Conservation (phyloP, 2,797 vertebrate genomes). For the Anguilla obscura region DNA sequence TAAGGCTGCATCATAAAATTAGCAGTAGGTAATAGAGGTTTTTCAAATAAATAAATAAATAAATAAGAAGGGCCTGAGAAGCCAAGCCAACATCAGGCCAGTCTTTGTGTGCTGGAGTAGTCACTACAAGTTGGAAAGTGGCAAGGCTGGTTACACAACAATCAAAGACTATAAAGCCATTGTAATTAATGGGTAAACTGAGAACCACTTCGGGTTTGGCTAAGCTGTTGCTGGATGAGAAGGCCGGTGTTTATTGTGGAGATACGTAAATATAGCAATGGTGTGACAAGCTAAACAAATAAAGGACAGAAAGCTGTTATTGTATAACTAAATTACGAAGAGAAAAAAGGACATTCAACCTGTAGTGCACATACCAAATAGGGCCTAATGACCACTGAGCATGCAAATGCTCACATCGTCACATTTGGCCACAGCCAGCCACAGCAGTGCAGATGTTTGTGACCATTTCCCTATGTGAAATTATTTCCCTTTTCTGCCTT, state of each 20-base stretch:
- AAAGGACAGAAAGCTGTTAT: too few relatives aligned
- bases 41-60: constrained; percentile 1
- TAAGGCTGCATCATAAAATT: background rate
- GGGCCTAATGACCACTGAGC: too few relatives aligned
- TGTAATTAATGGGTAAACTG: background rate
- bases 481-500: too few relatives aligned
- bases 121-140: background rate
- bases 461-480: too few relatives aligned
- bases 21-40: background rate
- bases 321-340: too few relatives aligned
- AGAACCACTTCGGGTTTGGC: background rate
- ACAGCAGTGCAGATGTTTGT: too few relatives aligned
- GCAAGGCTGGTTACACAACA: background rate
- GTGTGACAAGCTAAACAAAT: background rate
- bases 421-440: too few relatives aligned
- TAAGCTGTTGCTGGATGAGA: background rate
- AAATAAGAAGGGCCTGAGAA: background rate
- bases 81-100: background rate
- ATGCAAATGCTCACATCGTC: too few relatives aligned
- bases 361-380: too few relatives aligned
- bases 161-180: background rate
- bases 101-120: background rate
- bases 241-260: background rate
- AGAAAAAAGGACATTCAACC: too few relatives aligned
- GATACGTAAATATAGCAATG: background rate